Percentiles rank a stretch among this genome's conserved stretches.
Conservation (phyloP, 1,140 invertebrate genomes). For the Hyles euphorbiae region DNA sequence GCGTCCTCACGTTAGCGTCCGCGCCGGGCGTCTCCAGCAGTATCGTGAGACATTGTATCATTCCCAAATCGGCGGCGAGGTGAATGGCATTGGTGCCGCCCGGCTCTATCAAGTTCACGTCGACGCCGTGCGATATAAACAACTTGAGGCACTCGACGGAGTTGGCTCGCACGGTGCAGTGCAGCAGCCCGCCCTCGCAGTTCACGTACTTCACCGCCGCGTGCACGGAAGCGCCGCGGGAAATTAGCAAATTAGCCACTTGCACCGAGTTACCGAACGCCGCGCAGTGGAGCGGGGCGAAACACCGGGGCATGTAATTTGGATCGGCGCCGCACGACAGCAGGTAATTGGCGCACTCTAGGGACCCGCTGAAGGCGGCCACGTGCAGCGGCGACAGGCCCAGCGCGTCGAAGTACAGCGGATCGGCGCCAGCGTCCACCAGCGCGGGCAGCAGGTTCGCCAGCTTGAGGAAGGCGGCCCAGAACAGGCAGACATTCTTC, state of each 20-base stretch:
- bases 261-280: constrained; percentile 86
- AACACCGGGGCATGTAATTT: constrained; percentile 80
- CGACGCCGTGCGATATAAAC: constrained; percentile 81
- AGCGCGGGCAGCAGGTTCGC: constrained; percentile 79
- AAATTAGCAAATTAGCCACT: constrained; percentile 82
- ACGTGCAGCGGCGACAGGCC: constrained; percentile 84
- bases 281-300: constrained; percentile 87
- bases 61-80: constrained; percentile 84
- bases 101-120: constrained; percentile 81
- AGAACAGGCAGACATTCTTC: constrained; percentile 81
- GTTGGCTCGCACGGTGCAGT: constrained; percentile 85
- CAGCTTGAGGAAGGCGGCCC: constrained; percentile 82
- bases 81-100: constrained; percentile 86
- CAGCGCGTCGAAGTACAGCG: constrained; percentile 80
- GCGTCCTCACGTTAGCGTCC: constrained; percentile 78
- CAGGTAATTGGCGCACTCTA: constrained; percentile 82
- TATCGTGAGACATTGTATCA: constrained; percentile 80
- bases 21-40: constrained; percentile 81
- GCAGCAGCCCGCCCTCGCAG: constrained; percentile 85
- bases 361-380: constrained; percentile 85
- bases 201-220: constrained; percentile 77
- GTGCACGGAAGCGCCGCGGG: constrained; percentile 79
- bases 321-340: constrained; percentile 81
- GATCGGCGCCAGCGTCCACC: constrained; percentile 79
- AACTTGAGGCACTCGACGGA: constrained; percentile 83